Percentiles rank a stretch among this genome's conserved stretches.
These are phyloP conservation scores for Lypha dubia DNA, from an alignment of 2,888 invertebrate genomes.

Conservation along the genomic window DNA sequence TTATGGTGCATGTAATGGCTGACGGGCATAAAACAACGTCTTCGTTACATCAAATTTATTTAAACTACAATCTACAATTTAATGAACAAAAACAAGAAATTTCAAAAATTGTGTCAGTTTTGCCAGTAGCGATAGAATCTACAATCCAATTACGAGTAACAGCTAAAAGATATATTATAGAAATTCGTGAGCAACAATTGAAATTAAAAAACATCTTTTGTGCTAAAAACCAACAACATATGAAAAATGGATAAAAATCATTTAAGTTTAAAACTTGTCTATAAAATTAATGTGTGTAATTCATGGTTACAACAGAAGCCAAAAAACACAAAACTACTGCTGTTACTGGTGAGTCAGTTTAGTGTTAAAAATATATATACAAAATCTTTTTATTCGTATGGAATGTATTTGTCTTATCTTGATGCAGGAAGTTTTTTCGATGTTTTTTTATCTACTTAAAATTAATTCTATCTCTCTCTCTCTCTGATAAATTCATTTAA, in stretches of 20 bases:
- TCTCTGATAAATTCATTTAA: constrained; percentile 6
- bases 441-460: neutral
- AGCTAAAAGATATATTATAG: constrained; percentile 18
- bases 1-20: constrained; percentile 64
- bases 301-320: constrained; percentile 78
- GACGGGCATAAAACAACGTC: constrained; percentile 60
- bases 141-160: constrained; percentile 12
- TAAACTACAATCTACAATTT: constrained; percentile 26
- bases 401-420: neutral
- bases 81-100: constrained; percentile 15
- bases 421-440: neutral
- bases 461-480: neutral
- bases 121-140: constrained; percentile 28
- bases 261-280: constrained; percentile 49
- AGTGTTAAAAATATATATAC: neutral
- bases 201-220: constrained; percentile 29
- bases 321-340: constrained; percentile 77
- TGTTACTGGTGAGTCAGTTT: constrained; percentile 75
- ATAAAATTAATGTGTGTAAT: constrained; percentile 73
- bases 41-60: constrained; percentile 42
- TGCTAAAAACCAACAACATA: constrained; percentile 46
- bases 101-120: constrained; percentile 39
- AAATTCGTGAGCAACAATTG: constrained; percentile 5
- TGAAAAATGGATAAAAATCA: constrained; percentile 73
- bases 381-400: neutral